Evolutionary conservation across 2,797 vertebrate genomes (phyloP).

Genomic region (Squalus acanthias): DNA sequence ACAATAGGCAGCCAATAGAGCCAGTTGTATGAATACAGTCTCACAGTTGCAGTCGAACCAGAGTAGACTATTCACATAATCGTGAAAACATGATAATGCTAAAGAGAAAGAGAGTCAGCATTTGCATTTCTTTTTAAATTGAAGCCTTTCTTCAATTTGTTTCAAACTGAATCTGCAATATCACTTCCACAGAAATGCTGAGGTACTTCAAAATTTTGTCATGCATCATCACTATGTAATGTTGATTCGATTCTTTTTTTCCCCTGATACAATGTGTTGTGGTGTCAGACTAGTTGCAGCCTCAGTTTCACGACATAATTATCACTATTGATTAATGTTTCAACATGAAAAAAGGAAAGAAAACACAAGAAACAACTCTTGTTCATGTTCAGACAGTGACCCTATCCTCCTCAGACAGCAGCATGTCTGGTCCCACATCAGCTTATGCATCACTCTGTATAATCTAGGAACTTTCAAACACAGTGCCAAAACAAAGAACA

Average conservation of each 20-base stretch:
- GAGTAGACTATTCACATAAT: neutral
- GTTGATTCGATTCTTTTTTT: no score
- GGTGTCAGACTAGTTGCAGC: neutral
- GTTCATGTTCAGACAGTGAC: neutral
- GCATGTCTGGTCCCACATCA: neutral
- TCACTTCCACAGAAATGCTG: neutral
- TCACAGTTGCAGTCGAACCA: neutral
- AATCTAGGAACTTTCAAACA: neutral
- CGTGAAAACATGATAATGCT: neutral
- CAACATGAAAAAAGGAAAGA: neutral
- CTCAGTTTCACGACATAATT: neutral
- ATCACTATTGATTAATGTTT: neutral
- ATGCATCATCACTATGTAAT: neutral
- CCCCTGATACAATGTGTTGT: no score
- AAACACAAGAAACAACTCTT: neutral
- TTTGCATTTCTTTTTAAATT: neutral
- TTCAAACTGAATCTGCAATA: neutral
- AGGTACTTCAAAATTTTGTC: neutral
- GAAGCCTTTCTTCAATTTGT: neutral
- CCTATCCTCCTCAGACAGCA: neutral
- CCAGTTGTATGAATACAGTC: neutral
- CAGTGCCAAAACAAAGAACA: neutral
- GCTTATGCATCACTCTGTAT: neutral
- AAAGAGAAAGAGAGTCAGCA: neutral
- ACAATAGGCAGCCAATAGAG: neutral